A percentile compares a stretch with the other conserved stretches of the same genome.
Evolutionary conservation across 2,888 invertebrate species (phyloP).

Genomic region (Sphaeridia pumilis): DNA sequence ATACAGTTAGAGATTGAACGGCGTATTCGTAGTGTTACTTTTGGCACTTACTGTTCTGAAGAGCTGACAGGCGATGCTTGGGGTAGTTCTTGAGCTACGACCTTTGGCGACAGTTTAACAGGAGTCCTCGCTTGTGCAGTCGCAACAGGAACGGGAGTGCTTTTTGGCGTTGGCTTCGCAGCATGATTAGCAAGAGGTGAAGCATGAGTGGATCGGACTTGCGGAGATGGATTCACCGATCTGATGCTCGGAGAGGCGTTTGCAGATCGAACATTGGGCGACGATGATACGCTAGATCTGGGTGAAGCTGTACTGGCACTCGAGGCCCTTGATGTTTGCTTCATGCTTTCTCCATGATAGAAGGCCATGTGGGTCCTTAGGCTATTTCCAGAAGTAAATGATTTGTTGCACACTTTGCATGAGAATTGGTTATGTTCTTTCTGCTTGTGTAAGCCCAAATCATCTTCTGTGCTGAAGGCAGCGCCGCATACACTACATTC

Average conservation of each 20-base stretch:
- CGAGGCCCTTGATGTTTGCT: background rate
- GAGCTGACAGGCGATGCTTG: background rate
- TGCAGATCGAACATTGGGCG: background rate
- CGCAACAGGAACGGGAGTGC: background rate
- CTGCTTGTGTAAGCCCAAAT: constrained; percentile 11
- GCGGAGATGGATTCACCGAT: background rate
- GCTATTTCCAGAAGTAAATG: constrained; percentile 12
- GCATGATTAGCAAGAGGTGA: no score
- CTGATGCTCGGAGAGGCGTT: background rate
- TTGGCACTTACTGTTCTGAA: background rate
- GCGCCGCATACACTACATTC: constrained; percentile 11
- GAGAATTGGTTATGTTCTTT: constrained; percentile 8
- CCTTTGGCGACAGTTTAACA: no score
- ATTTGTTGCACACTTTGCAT: no score
- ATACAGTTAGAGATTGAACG: background rate
- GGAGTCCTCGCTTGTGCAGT: background rate
- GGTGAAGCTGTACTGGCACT: background rate
- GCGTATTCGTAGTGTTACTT: background rate
- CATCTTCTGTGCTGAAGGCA: constrained; percentile 1
- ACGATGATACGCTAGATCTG: background rate
- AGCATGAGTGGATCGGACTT: background rate
- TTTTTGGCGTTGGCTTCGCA: no score
- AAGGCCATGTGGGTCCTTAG: constrained; percentile 11
- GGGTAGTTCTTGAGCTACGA: no score
- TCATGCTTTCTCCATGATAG: constrained; percentile 5